phyloP scores from a whole-genome alignment of 1,140 invertebrate species.

The Papilio dardanus region DNA sequence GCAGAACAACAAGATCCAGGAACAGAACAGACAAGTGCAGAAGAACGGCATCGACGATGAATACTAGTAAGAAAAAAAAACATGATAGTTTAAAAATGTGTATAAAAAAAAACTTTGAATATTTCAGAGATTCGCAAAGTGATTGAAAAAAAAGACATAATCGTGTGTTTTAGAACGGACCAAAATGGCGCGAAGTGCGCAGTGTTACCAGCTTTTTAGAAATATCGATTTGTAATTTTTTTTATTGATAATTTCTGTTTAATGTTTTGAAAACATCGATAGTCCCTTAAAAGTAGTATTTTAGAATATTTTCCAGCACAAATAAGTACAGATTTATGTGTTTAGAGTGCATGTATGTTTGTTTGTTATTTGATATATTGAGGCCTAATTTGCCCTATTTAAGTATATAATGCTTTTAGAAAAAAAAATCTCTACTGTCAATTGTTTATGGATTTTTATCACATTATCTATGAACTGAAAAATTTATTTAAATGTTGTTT shows the following conservation, averaged over 20 bases:
- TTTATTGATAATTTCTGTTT: neutral
- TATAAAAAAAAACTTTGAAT: slow-evolving; percentile 29
- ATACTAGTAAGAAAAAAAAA: slow-evolving; percentile 73
- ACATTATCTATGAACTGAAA: neutral
- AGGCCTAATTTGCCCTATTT: slow-evolving; percentile 47
- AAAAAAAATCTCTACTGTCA: neutral
- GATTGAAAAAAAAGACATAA: slow-evolving; percentile 69
- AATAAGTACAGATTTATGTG: slow-evolving; percentile 36
- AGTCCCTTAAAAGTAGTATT: neutral
- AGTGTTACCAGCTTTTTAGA: slow-evolving; percentile 54
- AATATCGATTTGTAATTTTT: neutral
- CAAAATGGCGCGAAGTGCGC: slow-evolving; percentile 57
- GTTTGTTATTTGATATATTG: slow-evolving; percentile 37
- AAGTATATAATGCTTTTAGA: neutral
- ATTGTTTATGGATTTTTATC: slow-evolving; percentile 20
- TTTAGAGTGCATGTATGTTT: slow-evolving; percentile 36
- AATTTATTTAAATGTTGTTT: slow-evolving; percentile 30
- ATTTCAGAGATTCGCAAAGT: slow-evolving; percentile 45
- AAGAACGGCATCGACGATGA: slow-evolving; percentile 74
- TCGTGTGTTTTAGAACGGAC: slow-evolving; percentile 61
- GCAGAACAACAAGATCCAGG: slow-evolving; percentile 44
- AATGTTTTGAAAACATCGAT: neutral
- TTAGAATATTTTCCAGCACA: slow-evolving; percentile 28
- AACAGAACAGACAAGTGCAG: slow-evolving; percentile 53
- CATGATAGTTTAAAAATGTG: slow-evolving; percentile 34